Evolutionary conservation across 2,113 vertebrate species (phyloP), one percentile per base, ranked within the genome.

Genomic region (Gadus macrocephalus): DNA sequence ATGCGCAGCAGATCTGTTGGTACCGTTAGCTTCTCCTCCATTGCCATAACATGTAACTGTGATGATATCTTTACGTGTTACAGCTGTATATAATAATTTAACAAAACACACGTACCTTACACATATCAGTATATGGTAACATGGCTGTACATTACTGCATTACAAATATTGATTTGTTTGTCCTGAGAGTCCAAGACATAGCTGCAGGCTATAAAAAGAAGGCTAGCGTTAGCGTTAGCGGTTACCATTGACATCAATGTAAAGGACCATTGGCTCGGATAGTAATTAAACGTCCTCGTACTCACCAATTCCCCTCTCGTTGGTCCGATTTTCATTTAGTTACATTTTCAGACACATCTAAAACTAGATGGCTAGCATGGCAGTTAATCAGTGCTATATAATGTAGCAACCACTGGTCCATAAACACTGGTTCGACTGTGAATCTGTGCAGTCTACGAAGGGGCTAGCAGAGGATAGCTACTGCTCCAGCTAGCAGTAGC

Each of bases 231-330:
- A 49, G 35, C 16, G 62, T 71, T 73, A 53, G 55, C 49, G 17
- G 69, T 4, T 15, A 68, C 59, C 65, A 62, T 80, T 73, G 69
- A 53, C 27, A 67, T 8, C 11, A 9, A 15, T 2, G n/a, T 15
- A 5, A 6, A 27, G 27, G 75, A 59, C 15, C 75, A 55, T 66
- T 66, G 71, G 35, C 12, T n/a, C 53, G 14, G 2, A 73, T 28
- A 25, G 9, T 14, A 27, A 0, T 27, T 56, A 25, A 38, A 0
- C 25, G 2, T 42, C 0, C 62, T 49, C 25, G 11, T 27, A 86
- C 89, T 85, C 62, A 89, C 89, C 87, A 83, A 64, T 78, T 86
- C 84, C 85, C 81, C 85, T 87, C 83, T 88, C 84, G 82, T 77
- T 56, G 64, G 67, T 8, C n/a, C 67, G 83, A 83, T 86, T 49